phyloP scores from a whole-genome alignment of 2,113 vertebrate genomes.

The Petromus typicus region DNA sequence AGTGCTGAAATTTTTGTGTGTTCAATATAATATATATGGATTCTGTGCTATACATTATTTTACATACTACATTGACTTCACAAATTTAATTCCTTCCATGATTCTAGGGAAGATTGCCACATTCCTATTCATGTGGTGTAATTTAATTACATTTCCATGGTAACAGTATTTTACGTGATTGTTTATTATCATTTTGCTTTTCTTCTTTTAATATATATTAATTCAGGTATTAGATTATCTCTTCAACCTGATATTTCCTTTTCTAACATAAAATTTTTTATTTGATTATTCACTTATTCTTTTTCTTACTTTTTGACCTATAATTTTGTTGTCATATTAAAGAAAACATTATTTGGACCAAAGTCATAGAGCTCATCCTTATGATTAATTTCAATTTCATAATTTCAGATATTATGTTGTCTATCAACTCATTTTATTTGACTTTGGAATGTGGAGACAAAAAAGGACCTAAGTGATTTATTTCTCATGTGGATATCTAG shows the following conservation, averaged over 20 bases:
- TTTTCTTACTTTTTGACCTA: not conserved
- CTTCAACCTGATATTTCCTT: not conserved
- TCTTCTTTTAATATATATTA: not conserved
- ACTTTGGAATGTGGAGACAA: not conserved
- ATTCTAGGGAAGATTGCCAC: not conserved
- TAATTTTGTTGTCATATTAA: not conserved
- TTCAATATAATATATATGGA: not conserved
- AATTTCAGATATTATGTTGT: not conserved
- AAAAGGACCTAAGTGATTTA: not conserved
- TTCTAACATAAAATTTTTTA: not conserved
- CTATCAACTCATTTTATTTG: not conserved
- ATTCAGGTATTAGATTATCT: not conserved
- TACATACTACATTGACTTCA: too few relatives aligned
- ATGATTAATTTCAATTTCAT: not conserved
- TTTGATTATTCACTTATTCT: not conserved
- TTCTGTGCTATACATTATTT: not conserved
- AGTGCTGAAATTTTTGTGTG: not conserved
- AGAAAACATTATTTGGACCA: not conserved
- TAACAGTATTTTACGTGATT: not conserved
- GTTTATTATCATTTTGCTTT: not conserved
- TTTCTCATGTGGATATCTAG: not conserved
- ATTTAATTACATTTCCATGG: not conserved
- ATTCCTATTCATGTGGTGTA: not conserved
- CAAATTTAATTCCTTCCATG: not conserved
- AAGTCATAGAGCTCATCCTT: not conserved